These are phyloP conservation scores for Coluber constrictor DNA, from an alignment of 2,797 vertebrate genomes.

Conservation along the genomic window DNA sequence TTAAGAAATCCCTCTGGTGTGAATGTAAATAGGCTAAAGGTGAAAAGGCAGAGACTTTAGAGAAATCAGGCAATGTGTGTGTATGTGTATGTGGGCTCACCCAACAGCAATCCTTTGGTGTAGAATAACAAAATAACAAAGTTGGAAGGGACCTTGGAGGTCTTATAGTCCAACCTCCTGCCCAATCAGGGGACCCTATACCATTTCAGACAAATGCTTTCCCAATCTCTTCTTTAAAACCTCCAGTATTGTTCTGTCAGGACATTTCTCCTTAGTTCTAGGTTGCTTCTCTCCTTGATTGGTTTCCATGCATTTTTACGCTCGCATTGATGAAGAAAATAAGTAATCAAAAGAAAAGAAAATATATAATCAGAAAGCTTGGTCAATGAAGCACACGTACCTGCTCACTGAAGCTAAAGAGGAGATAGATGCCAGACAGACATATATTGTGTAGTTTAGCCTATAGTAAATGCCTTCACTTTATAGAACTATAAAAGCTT, in stretches of 20 bases:
- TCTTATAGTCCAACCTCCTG: not conserved
- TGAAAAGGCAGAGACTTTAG: conserved; percentile 32
- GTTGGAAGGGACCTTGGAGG: not conserved
- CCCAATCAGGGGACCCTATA: not conserved
- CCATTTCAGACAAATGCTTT: not conserved
- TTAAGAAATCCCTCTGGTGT: conserved; percentile 31
- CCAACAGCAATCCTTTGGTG: not conserved
- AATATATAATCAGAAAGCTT: not conserved
- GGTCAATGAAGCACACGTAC: not conserved
- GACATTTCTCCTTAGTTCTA: not conserved
- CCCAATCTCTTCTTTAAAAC: not conserved
- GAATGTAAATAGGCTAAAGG: not conserved
- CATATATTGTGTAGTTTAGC: not conserved
- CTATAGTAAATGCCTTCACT: not conserved
- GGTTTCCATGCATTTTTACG: not conserved
- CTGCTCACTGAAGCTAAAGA: not conserved
- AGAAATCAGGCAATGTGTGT: not conserved
- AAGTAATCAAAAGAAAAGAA: not conserved
- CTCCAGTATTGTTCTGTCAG: not conserved
- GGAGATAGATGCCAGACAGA: not conserved
- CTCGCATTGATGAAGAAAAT: not conserved
- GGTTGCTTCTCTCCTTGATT: not conserved
- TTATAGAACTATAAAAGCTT: not conserved
- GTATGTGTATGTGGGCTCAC: not conserved
- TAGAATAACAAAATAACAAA: not conserved